Evolutionary conservation across 2,888 invertebrate genomes (phyloP), one percentile per base, ranked within the genome.

Genomic region (Pandemis heparana): DNA sequence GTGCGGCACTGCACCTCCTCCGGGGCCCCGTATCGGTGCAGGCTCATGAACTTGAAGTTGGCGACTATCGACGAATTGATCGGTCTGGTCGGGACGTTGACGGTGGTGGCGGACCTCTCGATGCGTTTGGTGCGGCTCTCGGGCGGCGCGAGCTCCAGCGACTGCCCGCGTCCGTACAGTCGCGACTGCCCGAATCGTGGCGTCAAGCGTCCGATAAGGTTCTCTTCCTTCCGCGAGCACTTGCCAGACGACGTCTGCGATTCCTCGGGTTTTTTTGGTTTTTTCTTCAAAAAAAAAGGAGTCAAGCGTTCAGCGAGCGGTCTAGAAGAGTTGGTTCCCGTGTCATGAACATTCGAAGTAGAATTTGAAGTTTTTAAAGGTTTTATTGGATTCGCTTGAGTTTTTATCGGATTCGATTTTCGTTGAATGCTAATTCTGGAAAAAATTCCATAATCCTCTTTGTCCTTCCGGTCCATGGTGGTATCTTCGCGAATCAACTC

Each of bases 251-350:
- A 78, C 51, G 81, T 76, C 75, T 79, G 80, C 72, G 83, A 51
- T 64, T 89, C 90, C 46, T 90, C 91, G 14, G 87, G 75, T 39
- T 86, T 86, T 77, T 94, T 93, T 64, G 91, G 80, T 77, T 93
- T 94, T 81, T 90, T 91, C 79, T 94, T 95, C 8, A 94, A 82
- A 77, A 95, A 94, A 77, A 91, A 94, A n/a, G 94, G 94, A 75
- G 94, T 92, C 64, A 94, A 81, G 18, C 94, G 83, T 77, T 94
- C 94, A n/a, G 92, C 78, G 74, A 94, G 78, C 67, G 91, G 92
- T 1, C 92, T 87, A 79, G 91, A 87, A 64, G 85, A 76, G 71
- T 85, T 83, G 69, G 89, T 77, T 67, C 88, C 88, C 46, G 88
- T 89, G 78, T 94, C 94, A 82, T 90, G 90, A 43, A 94, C 93